A percentile compares a stretch with the other conserved stretches of the same genome.
Conservation (phyloP, 2,113 vertebrate genomes). For the Tetrax tetrax region DNA sequence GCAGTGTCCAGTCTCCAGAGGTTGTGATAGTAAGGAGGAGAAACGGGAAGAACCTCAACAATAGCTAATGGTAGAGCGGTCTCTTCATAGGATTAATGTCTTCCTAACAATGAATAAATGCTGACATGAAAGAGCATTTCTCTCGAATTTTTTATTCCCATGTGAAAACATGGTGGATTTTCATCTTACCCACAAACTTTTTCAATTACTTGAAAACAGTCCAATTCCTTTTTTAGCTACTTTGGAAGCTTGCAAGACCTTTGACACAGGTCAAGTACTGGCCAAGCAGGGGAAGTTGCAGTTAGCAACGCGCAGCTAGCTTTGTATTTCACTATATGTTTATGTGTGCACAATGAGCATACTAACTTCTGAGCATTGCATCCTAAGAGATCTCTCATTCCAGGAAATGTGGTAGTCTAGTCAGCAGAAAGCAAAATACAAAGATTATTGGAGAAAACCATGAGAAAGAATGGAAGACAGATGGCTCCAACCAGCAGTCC, state of each 20-base stretch:
- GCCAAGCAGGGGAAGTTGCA: background rate
- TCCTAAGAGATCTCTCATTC: background rate
- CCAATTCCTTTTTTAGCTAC: background rate
- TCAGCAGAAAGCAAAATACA: background rate
- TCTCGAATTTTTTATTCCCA: background rate
- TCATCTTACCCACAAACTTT: background rate
- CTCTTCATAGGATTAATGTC: background rate
- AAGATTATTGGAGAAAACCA: background rate
- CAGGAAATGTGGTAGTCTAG: background rate
- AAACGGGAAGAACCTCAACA: background rate
- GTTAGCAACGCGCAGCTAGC: background rate
- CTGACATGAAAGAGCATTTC: background rate
- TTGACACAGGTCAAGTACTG: background rate
- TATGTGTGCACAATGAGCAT: background rate
- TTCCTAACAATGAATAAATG: background rate
- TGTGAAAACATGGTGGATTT: background rate
- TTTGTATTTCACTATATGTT: background rate
- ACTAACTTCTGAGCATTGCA: background rate
- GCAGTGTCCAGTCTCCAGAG: background rate
- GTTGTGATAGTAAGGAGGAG: background rate
- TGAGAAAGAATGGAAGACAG: slow-evolving; percentile 9
- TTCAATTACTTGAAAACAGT: background rate
- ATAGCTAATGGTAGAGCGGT: background rate
- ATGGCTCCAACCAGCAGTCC: background rate
- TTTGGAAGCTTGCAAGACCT: background rate